Evolutionary conservation across 2,888 invertebrate species (phyloP).

Genomic region (Steromphala cineraria): DNA sequence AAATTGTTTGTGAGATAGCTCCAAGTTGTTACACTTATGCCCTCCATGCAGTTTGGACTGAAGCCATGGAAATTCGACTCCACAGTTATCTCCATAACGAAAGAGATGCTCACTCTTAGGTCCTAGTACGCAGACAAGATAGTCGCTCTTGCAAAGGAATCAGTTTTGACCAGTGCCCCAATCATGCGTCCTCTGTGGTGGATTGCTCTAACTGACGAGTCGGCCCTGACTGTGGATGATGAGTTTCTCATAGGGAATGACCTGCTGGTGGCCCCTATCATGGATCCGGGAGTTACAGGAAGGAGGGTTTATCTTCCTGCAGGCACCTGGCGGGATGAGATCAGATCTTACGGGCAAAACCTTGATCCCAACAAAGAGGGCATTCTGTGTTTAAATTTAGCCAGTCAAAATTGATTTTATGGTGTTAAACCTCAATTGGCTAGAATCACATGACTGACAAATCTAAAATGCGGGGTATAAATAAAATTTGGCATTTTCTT

Average conservation of each 20-base stretch:
- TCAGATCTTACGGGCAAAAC: constrained; percentile 35
- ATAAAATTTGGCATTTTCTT: no score
- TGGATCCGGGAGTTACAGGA: constrained; percentile 51
- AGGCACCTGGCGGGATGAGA: constrained; percentile 49
- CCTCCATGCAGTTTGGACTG: constrained; percentile 93
- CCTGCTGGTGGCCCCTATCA: constrained; percentile 67
- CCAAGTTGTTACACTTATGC: constrained; percentile 90
- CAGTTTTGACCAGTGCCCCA: constrained; percentile 78
- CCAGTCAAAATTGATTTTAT: no score
- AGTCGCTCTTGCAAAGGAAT: neutral
- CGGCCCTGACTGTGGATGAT: constrained; percentile 87
- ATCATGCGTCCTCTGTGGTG: constrained; percentile 93
- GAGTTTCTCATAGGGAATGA: constrained; percentile 65
- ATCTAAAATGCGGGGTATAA: no score
- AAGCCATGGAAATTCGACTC: constrained; percentile 91
- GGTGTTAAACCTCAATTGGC: no score
- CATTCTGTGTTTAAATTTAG: no score
- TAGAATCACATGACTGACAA: no score
- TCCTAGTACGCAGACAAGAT: constrained; percentile 27
- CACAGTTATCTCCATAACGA: constrained; percentile 58
- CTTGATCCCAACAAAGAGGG: no score
- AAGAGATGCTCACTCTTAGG: constrained; percentile 47
- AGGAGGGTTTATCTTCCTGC: constrained; percentile 60
- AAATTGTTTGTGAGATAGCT: constrained; percentile 86
- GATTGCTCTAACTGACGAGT: constrained; percentile 88